A percentile compares a stretch with the other conserved stretches of the same genome.
Conservation (phyloP, 1,140 invertebrate species). For the Bombyx mori region DNA sequence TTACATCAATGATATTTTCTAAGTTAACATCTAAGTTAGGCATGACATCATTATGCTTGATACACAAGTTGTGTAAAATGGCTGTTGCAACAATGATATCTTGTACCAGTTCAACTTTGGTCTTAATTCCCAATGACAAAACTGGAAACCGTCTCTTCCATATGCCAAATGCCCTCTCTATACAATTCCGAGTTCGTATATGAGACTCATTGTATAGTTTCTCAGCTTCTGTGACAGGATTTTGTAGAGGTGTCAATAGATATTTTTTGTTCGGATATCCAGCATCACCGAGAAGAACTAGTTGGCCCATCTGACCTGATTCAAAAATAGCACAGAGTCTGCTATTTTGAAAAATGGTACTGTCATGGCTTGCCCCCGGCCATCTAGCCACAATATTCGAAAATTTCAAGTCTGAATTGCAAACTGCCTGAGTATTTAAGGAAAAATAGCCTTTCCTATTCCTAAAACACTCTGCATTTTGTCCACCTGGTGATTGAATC, state of each 20-base stretch:
- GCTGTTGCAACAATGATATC: conserved; percentile 10
- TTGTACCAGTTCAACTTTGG: background rate
- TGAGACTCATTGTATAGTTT: conserved; percentile 13
- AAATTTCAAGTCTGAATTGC: conserved; percentile 9
- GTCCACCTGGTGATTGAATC: conserved; percentile 6
- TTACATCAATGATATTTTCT: too few relatives aligned
- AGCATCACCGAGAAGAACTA: conserved; percentile 5
- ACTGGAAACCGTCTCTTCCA: conserved; percentile 20
- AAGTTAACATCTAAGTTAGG: background rate
- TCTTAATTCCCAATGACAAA: conserved; percentile 3
- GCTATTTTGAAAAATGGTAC: conserved; percentile 7
- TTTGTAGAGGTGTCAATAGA: conserved; percentile 6
- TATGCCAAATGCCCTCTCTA: conserved; percentile 15
- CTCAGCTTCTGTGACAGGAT: conserved; percentile 7
- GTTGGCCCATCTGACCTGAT: too few relatives aligned
- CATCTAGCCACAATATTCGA: conserved; percentile 12
- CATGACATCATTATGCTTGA: conserved; percentile 2
- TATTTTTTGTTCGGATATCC: conserved; percentile 8
- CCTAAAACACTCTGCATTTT: conserved; percentile 7
- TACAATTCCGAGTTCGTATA: conserved; percentile 14
- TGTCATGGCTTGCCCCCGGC: conserved; percentile 12
- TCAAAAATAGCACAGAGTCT: too few relatives aligned
- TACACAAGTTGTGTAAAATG: conserved; percentile 10
- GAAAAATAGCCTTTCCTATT: conserved; percentile 6
- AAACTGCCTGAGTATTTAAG: conserved; percentile 7